phyloP scores from a whole-genome alignment of 2,113 vertebrate genomes.

The Carassius gibelio region DNA sequence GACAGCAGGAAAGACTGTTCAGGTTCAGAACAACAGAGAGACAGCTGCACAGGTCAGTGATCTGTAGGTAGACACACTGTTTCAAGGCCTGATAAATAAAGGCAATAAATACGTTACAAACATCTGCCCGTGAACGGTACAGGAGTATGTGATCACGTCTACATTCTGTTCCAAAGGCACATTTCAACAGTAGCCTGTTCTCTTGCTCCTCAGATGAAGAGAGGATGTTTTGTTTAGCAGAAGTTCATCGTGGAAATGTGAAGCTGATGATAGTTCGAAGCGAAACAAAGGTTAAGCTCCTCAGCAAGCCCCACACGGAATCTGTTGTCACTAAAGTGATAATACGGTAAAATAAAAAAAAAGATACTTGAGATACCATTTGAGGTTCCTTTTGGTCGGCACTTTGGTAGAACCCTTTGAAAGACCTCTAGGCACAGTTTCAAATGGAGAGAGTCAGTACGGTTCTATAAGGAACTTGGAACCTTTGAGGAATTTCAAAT shows the following conservation, averaged over 20 bases:
- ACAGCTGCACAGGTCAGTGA: conserved; percentile 34
- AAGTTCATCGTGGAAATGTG: conserved; percentile 44
- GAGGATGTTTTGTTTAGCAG: conserved; percentile 55
- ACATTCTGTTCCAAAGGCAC: conserved; percentile 80
- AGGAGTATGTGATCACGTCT: conserved; percentile 75
- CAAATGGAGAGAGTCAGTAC: neutral
- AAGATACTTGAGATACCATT: neutral
- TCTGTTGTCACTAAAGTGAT: neutral
- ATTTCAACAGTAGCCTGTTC: conserved; percentile 74
- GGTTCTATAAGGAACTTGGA: neutral
- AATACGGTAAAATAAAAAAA: no score
- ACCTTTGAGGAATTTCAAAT: no score
- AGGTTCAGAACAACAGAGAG: conserved; percentile 24
- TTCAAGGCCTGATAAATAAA: conserved; percentile 72
- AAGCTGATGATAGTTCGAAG: conserved; percentile 15
- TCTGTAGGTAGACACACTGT: conserved; percentile 4
- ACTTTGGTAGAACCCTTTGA: neutral
- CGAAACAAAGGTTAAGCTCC: neutral
- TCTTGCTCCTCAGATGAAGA: conserved; percentile 55
- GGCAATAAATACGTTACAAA: conserved; percentile 71
- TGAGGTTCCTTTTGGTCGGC: neutral
- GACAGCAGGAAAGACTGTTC: neutral
- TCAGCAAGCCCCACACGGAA: neutral
- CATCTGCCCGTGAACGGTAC: conserved; percentile 65
- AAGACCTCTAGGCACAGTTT: no score